Percentiles rank a stretch among this genome's conserved stretches.
Evolutionary conservation across 1,140 invertebrate genomes (phyloP).

Genomic region (Aradophagus sp.): DNA sequence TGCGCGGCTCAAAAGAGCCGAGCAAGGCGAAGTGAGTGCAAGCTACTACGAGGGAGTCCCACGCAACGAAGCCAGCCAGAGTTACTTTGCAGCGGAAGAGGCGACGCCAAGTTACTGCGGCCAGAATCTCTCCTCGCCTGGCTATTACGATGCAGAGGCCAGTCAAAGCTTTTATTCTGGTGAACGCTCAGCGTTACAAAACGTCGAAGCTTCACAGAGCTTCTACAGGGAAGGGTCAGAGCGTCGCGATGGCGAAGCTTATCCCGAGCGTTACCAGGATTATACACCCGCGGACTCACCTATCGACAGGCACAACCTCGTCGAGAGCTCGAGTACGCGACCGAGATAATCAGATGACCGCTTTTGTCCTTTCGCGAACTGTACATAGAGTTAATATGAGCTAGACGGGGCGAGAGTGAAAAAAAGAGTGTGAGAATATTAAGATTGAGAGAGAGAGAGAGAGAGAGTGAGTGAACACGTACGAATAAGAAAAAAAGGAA

Average conservation of each 20-base stretch:
- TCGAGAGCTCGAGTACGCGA: slow-evolving; percentile 69
- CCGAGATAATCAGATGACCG: slow-evolving; percentile 67
- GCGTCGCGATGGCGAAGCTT: slow-evolving; percentile 68
- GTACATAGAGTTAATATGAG: slow-evolving; percentile 57
- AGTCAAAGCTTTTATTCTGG: slow-evolving; percentile 70
- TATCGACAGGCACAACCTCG: slow-evolving; percentile 72
- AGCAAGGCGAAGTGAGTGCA: slow-evolving; percentile 66
- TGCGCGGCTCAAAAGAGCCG: slow-evolving; percentile 57
- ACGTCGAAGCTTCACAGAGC: slow-evolving; percentile 69
- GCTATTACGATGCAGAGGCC: slow-evolving; percentile 69
- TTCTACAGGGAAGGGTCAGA: slow-evolving; percentile 67
- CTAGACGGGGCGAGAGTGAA: neutral
- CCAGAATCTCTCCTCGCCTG: slow-evolving; percentile 65
- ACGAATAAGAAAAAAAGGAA: slow-evolving; percentile 29
- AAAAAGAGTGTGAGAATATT: neutral
- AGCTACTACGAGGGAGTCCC: slow-evolving; percentile 66
- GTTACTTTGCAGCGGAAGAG: slow-evolving; percentile 66
- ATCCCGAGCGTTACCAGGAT: slow-evolving; percentile 68
- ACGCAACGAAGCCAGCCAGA: slow-evolving; percentile 67
- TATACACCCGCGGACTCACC: slow-evolving; percentile 67
- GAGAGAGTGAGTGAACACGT: too few species aligned
- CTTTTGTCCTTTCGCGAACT: slow-evolving; percentile 18
- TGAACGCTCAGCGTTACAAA: slow-evolving; percentile 61
- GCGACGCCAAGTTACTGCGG: slow-evolving; percentile 65
- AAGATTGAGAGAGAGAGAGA: too few species aligned